Evolutionary conservation across 2,113 vertebrate genomes (phyloP), one percentile per base, ranked within the genome.

Genomic region (Cyrtonyx montezumae): DNA sequence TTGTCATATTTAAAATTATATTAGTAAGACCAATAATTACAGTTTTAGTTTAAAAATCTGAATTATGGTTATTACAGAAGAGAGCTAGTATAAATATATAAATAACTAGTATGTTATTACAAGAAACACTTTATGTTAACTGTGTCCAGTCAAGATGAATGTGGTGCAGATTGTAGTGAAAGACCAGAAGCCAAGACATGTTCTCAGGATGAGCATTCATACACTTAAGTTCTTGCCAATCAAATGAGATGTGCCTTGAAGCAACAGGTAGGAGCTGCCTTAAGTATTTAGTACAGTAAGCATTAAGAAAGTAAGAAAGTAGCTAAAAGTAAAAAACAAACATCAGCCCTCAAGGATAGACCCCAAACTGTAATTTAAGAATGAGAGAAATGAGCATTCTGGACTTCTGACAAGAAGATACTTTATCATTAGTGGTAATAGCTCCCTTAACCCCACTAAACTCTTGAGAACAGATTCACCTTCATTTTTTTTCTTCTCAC

Each of bases 171-270:
- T 63, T 46, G 59, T 37, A 28, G 42, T 46, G 71, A 36, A 82
- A 46, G 21, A 22, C 32, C 22, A 63, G 49, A 45, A 46, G n/a
- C 6, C 30, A 18, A 40, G 58, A 65, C 53, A 19, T 0, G 2
- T 6, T 78, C 56, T 42, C 1, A 4, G 30, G 34, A 32, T 5
- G 5, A 0, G 1, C 13, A 9, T 58, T 46, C 34, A 48, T 0
- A 0, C 17, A 1, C 17, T 17, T 20, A 43, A 32, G 11, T 23
- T 75, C 20, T 0, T 13, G 34, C 32, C 0, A 1, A 16, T 70
- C 28, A 43, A n/a, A 32, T 1, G 0, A 22, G 5, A 4, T 8
- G 12, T 43, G 22, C 28, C 37, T 86, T 2, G 1, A 78, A 34
- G 46, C 11, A 70, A 40, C 34, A 34, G 46, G 8, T 43, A 37